A percentile compares a stretch with the other conserved stretches of the same genome.
These are phyloP conservation scores for Panagrolaimus sp. DNA, from an alignment of 1,140 invertebrate genomes.

Conservation along the genomic window DNA sequence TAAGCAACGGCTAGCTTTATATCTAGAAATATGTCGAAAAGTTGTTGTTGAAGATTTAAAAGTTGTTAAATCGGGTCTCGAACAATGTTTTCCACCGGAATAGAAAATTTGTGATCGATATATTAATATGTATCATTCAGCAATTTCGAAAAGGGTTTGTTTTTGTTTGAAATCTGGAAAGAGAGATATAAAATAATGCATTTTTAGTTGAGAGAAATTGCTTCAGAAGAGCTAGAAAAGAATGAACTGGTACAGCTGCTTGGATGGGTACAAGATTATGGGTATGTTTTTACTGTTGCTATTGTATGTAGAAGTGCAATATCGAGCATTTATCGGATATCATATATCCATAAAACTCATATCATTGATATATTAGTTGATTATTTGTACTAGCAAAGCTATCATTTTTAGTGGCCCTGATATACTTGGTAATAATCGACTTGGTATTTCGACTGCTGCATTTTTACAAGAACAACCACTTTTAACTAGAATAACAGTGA, in stretches of 20 bases:
- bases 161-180: slow-evolving; percentile 79
- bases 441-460: slow-evolving; percentile 74
- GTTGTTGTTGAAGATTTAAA: slow-evolving; percentile 42
- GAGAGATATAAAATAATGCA: slow-evolving; percentile 89
- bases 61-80: slow-evolving; percentile 65
- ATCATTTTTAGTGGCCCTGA: too few relatives aligned
- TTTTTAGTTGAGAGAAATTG: slow-evolving; percentile 78
- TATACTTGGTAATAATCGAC: too few relatives aligned
- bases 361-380: too few relatives aligned
- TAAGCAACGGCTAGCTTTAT: slow-evolving; percentile 75
- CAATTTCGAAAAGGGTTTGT: too few relatives aligned
- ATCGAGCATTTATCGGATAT: slow-evolving; percentile 71
- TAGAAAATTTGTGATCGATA: too few relatives aligned
- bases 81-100: too few relatives aligned
- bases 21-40: slow-evolving; percentile 48
- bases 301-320: slow-evolving; percentile 18
- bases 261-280: slow-evolving; percentile 69
- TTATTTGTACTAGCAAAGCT: too few relatives aligned
- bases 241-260: slow-evolving; percentile 92
- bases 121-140: too few relatives aligned
- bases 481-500: slow-evolving; percentile 62
- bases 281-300: too few relatives aligned
- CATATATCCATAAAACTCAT: too few relatives aligned
- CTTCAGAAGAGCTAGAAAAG: slow-evolving; percentile 77
- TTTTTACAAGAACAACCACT: slow-evolving; percentile 68